Base-by-base conservation (phyloP, 1,140 invertebrate species). In the Dendrolimus kikuchii region DNA sequence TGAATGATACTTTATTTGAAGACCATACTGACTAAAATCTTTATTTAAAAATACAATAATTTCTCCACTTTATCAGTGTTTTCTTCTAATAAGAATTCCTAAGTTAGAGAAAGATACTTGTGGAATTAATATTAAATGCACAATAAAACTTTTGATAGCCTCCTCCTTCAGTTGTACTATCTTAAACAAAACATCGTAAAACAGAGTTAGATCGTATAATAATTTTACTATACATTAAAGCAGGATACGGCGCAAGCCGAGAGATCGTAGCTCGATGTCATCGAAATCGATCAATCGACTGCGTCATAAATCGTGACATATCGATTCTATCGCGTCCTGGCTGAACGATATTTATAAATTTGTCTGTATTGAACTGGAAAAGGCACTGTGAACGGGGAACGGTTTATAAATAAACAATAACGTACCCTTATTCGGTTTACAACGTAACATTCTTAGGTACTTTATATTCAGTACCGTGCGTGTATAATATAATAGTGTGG, bases 331-430 rank as follows among this genome's bases (percentile, higher is more conserved):
- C 82, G 68, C 68, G 66, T 71, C 68, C 64, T 63, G 56, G 60
- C 46, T 56, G 60, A 81, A 81, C 80, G 73, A 81, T 74, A 81
- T 82, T 81, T 86, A 84, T 84, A 86, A 84, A 84, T 86, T 86
- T 86, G 82, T 86, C 82, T 82, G 66, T 63, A 72, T 64, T 59
- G 60, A 70, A 55, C 72, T 53, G 71, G 71, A 78, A 81, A 83
- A 82, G 73, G 68, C 74, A 68, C 56, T 49, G 55, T 59, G 62
- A 62, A 57, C 51, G 59, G 49, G 46, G 46, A 59, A 23, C 39
- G 67, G 57, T 76, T 83, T 82, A 82, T 81, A 83, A 81, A 86
- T 86, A 86, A 86, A 83, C 73, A 86, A 86, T 83, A 83, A 75
- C 64, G 76, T 61, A 6, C 44, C 74, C 79, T 60, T 79, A 75